Percentiles rank a stretch among this genome's conserved stretches.
phyloP scores from a whole-genome alignment of 53 echinoderm and acorn worm genomes.

The Henricia sp. region DNA sequence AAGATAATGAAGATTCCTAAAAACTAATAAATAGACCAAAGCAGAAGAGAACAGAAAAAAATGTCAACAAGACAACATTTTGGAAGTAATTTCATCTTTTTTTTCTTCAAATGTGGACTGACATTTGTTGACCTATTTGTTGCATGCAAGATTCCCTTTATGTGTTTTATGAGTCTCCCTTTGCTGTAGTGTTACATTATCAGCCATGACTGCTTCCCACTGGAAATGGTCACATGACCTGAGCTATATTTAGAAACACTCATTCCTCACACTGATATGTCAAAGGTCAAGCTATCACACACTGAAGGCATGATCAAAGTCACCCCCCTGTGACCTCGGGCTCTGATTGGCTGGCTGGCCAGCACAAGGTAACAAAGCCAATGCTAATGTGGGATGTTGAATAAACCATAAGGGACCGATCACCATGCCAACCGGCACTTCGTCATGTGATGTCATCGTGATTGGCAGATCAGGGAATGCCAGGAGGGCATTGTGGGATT shows the following conservation, averaged over 20 bases:
- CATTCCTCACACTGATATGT: slow-evolving; percentile 59
- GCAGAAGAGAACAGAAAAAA: too few relatives aligned
- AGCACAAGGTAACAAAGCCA: slow-evolving; percentile 43
- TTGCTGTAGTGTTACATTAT: slow-evolving; percentile 32
- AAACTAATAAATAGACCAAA: too few relatives aligned
- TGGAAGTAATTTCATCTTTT: too few relatives aligned
- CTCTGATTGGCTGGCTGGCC: slow-evolving; percentile 60
- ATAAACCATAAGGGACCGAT: slow-evolving; percentile 56
- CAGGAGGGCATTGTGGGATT: slow-evolving; percentile 57
- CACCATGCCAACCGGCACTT: slow-evolving; percentile 26
- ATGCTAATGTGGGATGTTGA: slow-evolving; percentile 54
- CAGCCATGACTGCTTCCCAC: slow-evolving; percentile 38
- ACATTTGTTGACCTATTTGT: slow-evolving; percentile 9
- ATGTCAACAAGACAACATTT: too few relatives aligned
- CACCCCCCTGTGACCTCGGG: slow-evolving; percentile 46
- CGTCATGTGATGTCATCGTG: slow-evolving; percentile 35
- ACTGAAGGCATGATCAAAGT: slow-evolving; percentile 78
- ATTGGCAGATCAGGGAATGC: slow-evolving; percentile 56
- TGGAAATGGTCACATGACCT: slow-evolving; percentile 59
- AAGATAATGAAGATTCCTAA: too few relatives aligned
- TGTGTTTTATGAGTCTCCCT: slow-evolving; percentile 18
- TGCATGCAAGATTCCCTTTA: not conserved
- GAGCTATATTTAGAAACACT: slow-evolving; percentile 54
- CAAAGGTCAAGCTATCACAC: slow-evolving; percentile 81
- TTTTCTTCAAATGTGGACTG: too few relatives aligned